Evolutionary conservation across 2,888 invertebrate genomes (phyloP).

Genomic region (Neoascia interrupta): DNA sequence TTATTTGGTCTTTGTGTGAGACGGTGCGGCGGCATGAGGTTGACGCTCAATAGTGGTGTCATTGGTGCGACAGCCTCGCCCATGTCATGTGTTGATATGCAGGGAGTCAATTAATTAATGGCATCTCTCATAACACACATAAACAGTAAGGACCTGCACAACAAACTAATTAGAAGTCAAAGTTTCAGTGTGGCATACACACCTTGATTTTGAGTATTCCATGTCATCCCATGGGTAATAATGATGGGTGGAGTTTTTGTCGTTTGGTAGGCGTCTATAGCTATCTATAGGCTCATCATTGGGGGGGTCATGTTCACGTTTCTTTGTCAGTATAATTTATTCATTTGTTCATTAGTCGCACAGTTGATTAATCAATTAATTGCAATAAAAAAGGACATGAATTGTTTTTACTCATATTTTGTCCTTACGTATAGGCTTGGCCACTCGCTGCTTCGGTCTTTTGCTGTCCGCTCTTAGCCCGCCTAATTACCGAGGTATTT

Average conservation of each 20-base stretch:
- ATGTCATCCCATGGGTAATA: slow-evolving; percentile 60
- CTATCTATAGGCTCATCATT: slow-evolving; percentile 59
- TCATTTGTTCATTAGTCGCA: slow-evolving; percentile 60
- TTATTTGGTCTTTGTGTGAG: slow-evolving; percentile 35
- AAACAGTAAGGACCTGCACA: slow-evolving; percentile 58
- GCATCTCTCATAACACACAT: slow-evolving; percentile 63
- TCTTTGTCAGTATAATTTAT: slow-evolving; percentile 50
- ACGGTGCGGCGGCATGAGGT: slow-evolving; percentile 17
- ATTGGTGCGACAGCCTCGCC: slow-evolving; percentile 54
- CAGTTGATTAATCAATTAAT: slow-evolving; percentile 64
- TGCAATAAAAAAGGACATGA: slow-evolving; percentile 54
- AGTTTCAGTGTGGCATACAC: slow-evolving; percentile 58
- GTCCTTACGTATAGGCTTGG: slow-evolving; percentile 37
- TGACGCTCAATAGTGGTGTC: slow-evolving; percentile 53
- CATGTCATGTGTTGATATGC: slow-evolving; percentile 57
- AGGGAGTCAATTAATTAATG: slow-evolving; percentile 65
- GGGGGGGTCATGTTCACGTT: slow-evolving; percentile 38
- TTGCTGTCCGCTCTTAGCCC: not conserved
- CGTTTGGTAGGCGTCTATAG: slow-evolving; percentile 29
- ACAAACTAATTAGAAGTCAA: slow-evolving; percentile 67
- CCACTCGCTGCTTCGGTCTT: no score
- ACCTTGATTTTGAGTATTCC: slow-evolving; percentile 65
- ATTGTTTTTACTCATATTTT: slow-evolving; percentile 21
- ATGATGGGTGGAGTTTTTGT: slow-evolving; percentile 58
- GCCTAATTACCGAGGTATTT: slow-evolving; percentile 28